Evolutionary conservation across 2,888 invertebrate species (phyloP).

Genomic region (Leptothorax acervorum): DNA sequence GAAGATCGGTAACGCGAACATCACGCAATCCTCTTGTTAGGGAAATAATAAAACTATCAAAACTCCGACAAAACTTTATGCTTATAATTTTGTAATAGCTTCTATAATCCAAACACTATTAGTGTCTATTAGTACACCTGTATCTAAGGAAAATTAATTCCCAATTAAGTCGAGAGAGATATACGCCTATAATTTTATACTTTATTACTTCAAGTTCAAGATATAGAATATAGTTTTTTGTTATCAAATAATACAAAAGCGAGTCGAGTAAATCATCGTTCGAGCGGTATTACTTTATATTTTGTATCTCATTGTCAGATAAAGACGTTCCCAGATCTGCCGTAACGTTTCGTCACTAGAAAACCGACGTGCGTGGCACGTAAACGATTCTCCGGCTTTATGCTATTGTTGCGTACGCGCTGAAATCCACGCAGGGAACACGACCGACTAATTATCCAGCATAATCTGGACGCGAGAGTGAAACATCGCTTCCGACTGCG

Average conservation of each 20-base stretch:
- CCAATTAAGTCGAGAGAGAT: not conserved
- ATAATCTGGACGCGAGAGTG: conserved; percentile 59
- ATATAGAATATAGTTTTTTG: not conserved
- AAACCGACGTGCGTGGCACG: not conserved
- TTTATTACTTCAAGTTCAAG: not conserved
- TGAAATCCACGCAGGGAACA: conserved; percentile 55
- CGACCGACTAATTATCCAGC: conserved; percentile 66
- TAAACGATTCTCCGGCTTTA: conserved; percentile 13
- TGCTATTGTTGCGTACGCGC: conserved; percentile 36
- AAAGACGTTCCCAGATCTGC: not conserved
- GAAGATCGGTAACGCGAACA: conserved; percentile 24
- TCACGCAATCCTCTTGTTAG: conserved; percentile 28
- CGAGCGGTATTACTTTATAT: not conserved
- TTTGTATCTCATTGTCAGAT: not conserved
- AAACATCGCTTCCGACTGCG: conserved; percentile 74
- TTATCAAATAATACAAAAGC: not conserved
- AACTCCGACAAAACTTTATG: not conserved
- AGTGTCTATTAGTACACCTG: not conserved
- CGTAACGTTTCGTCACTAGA: conserved; percentile 9
- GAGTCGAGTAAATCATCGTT: not conserved
- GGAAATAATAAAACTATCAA: not conserved
- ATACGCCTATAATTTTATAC: not conserved
- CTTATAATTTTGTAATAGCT: not conserved
- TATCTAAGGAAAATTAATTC: not conserved
- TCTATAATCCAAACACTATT: not conserved